phyloP scores from a whole-genome alignment of 2,113 vertebrate species.

The Crotalus horridus region DNA sequence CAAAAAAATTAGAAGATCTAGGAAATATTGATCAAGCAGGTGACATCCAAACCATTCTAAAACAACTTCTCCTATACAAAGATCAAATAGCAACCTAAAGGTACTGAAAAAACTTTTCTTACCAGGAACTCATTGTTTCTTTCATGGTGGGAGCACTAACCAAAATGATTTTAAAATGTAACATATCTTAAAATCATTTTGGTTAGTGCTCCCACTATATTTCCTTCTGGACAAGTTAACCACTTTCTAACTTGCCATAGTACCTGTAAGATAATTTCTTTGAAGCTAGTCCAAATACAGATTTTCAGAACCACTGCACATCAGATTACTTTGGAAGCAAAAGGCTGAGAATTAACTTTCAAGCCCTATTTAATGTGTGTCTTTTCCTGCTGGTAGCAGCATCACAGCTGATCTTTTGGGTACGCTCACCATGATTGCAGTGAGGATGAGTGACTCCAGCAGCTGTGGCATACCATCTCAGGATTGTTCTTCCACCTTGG shows the following conservation, averaged over 20 bases:
- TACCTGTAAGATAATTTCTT: not conserved
- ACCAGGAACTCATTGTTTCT: not conserved
- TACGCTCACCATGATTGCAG: not conserved
- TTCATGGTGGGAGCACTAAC: not conserved
- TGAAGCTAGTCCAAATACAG: not conserved
- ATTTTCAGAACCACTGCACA: not conserved
- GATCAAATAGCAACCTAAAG: not conserved
- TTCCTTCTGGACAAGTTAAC: not conserved
- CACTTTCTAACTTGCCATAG: not conserved
- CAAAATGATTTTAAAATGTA: no score
- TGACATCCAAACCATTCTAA: not conserved
- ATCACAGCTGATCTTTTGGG: not conserved
- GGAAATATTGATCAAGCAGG: not conserved
- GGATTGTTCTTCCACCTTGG: not conserved
- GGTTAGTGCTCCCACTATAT: not conserved
- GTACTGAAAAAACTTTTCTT: not conserved
- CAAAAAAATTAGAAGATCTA: not conserved
- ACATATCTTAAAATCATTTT: not conserved
- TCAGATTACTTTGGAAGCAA: not conserved
- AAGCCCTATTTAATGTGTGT: not conserved
- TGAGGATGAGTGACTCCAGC: not conserved
- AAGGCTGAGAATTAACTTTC: not conserved
- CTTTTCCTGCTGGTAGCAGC: not conserved
- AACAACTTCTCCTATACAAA: not conserved
- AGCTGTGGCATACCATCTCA: no score